Conservation (phyloP, 2,797 vertebrate species). For the Hapalemur alaotrensis region DNA sequence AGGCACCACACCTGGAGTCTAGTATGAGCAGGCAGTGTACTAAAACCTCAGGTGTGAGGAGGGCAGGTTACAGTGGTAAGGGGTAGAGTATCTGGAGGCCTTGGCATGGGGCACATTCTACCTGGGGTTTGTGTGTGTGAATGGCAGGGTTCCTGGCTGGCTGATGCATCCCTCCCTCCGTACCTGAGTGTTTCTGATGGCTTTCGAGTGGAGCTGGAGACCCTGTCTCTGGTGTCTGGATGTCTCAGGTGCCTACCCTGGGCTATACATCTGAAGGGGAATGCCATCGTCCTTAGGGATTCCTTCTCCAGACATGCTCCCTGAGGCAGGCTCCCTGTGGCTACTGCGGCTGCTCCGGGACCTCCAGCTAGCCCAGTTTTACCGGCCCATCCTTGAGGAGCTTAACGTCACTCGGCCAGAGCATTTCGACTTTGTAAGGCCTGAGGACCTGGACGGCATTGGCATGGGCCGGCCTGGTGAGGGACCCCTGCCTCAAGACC, state of each 20-base stretch:
- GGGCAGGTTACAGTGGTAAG: background rate
- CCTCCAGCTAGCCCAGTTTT: constrained; percentile 92
- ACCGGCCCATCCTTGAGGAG: constrained; percentile 88
- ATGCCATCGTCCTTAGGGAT: background rate
- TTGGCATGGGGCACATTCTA: background rate
- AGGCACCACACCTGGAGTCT: background rate
- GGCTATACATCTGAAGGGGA: background rate
- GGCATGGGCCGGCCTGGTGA: constrained; percentile 93
- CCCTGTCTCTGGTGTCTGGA: background rate
- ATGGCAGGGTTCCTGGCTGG: background rate
- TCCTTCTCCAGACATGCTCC: constrained; percentile 85
- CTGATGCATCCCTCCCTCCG: background rate
- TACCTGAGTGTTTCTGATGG: background rate
- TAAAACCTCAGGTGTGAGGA: background rate
- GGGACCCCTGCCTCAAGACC: background rate
- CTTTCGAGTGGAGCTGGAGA: background rate
- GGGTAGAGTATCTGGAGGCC: background rate
- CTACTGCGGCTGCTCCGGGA: constrained; percentile 89
- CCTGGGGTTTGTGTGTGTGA: background rate
- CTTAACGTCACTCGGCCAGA: constrained; percentile 91
- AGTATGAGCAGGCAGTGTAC: background rate
- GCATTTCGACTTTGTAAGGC: constrained; percentile 92
- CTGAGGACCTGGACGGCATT: constrained; percentile 90
- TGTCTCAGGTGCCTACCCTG: background rate
- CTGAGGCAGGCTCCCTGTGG: constrained; percentile 91